phyloP scores from a whole-genome alignment of 1,140 invertebrate genomes.

The Metopolophium dirhodum region DNA sequence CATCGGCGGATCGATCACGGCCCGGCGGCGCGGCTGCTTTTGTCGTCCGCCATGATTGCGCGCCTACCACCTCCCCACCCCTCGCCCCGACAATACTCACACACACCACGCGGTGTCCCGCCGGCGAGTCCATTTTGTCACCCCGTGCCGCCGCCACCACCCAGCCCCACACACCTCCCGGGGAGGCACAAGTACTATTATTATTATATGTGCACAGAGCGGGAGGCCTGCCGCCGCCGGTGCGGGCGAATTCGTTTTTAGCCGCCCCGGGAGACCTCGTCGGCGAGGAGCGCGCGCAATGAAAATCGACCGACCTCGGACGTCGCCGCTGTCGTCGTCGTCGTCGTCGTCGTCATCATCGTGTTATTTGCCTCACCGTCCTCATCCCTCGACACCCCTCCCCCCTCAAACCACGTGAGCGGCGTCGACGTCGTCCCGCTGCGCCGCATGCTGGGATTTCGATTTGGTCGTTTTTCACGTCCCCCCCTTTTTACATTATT shows the following conservation, averaged over 20 bases:
- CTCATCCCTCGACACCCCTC: not conserved
- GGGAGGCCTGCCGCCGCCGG: not conserved
- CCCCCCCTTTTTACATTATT: not conserved
- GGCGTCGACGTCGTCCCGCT: not conserved
- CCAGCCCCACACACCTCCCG: conserved; percentile 21
- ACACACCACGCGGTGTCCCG: not conserved
- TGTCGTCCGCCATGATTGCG: conserved; percentile 53
- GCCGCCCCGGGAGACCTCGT: conserved; percentile 33
- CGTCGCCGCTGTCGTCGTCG: not conserved
- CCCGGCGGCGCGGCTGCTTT: conserved; percentile 31
- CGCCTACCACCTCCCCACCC: not conserved
- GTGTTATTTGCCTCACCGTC: not conserved
- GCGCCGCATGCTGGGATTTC: not conserved
- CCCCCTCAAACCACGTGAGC: not conserved
- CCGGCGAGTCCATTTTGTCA: conserved; percentile 43
- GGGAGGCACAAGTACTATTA: not conserved
- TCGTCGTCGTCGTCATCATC: not conserved
- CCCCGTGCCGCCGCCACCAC: conserved; percentile 13
- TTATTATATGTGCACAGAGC: not conserved
- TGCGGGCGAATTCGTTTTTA: conserved; percentile 28
- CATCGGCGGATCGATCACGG: conserved; percentile 48
- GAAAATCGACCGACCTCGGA: conserved; percentile 40
- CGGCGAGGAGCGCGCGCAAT: conserved; percentile 17
- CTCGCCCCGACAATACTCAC: not conserved
- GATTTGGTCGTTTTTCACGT: conserved; percentile 32